These are phyloP conservation scores for Chouioia cunea DNA, from an alignment of 2,888 invertebrate genomes.

Conservation along the genomic window DNA sequence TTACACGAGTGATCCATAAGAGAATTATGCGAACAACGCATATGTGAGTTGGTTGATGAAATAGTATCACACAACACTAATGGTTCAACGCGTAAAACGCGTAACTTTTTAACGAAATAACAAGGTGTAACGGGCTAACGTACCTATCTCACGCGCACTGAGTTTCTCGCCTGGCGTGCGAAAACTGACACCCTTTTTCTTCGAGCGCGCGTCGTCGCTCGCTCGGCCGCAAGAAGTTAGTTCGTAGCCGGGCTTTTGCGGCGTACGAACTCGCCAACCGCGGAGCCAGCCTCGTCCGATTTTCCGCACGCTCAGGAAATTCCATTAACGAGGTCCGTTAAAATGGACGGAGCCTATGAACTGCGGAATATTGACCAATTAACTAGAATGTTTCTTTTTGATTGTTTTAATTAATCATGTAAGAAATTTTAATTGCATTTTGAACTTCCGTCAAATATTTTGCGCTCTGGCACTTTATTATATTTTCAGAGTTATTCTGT, in stretches of 20 bases:
- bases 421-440: too few relatives aligned
- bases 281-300: constrained; percentile 9
- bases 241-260: constrained; percentile 33
- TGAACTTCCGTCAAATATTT: too few relatives aligned
- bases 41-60: too few relatives aligned
- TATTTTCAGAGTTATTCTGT: too few relatives aligned
- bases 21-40: too few relatives aligned
- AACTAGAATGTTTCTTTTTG: constrained; percentile 10
- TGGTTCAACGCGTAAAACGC: neutral
- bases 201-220: neutral
- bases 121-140: constrained; percentile 7
- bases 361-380: constrained; percentile 2
- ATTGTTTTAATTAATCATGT: neutral
- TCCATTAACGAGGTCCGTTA: constrained; percentile 35
- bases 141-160: constrained; percentile 9
- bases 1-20: too few relatives aligned
- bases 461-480: too few relatives aligned
- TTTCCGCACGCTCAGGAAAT: constrained; percentile 34
- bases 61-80: too few relatives aligned
- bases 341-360: constrained; percentile 18
- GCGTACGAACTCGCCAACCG: constrained; percentile 27
- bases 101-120: constrained; percentile 46
- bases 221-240: constrained; percentile 42
- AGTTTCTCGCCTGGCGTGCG: neutral
- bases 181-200: constrained; percentile 27